Base-by-base conservation (phyloP, 2,113 vertebrate species). In the Otocyon megalotis region DNA sequence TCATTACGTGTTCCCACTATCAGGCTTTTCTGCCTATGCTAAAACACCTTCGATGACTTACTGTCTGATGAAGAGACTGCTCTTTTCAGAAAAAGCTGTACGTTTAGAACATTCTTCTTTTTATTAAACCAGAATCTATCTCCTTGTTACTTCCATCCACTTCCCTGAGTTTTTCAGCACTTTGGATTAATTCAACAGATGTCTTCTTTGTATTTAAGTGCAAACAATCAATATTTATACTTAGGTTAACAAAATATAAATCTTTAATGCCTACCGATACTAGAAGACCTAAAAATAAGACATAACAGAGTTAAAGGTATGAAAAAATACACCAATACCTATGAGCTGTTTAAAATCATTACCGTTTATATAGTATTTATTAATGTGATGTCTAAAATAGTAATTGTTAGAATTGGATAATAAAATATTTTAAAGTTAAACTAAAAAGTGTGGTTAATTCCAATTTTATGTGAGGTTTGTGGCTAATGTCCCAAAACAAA, bases 341-440 rank as follows among this genome's bases (percentile, higher is more conserved):
- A 88, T 71, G 28, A 90, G 16, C 37, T 96, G 17, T 85, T 91
- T 63, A 79, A 96, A 97, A 95, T 67, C 50, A 95, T 93, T 92
- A 85, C 6, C 32, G 26, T 80, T 84, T 92, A 56, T 67, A 60
- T 67, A 60, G 43, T 92, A 88, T 56, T 93, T 89, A 96, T 92
- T 97, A 95, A 93, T 88, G 71, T 94, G 56, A 84, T 43, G 87
- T 30, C 48, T 60, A 95, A 96, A 90, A 77, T 72, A 32, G 58
- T 60, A 80, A 53, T 65, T 90, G 67, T 95, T 79, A 95, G 58
- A 91, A 65, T 50, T 93, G n/a, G 76, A 15, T 62, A 94, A 37
- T 80, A 94, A 92, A 95, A 94, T 80, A 28, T 92, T 97, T 97
- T 93, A 89, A 88, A 96, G 48, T 79, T 96, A 97, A 92, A 81